Percentiles rank a stretch among this genome's conserved stretches.
phyloP scores from a whole-genome alignment of 2,888 invertebrate species.

The Andrena marginata region DNA sequence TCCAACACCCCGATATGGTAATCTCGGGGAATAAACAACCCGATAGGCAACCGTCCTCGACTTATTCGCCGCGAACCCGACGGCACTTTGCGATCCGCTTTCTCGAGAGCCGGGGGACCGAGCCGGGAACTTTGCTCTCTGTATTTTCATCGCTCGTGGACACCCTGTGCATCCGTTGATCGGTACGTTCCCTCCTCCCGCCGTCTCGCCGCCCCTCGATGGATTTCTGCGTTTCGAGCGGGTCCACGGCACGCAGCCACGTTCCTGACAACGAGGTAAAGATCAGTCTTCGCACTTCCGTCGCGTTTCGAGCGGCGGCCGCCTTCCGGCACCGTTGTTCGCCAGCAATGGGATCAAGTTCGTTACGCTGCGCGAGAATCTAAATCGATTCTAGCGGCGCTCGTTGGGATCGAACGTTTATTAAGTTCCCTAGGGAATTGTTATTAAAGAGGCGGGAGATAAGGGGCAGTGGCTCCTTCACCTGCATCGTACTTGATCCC shows the following conservation, averaged over 20 bases:
- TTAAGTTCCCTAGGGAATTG: not conserved
- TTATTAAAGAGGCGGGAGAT: too few relatives aligned
- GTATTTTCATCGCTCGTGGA: not conserved
- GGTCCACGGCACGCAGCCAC: conserved; percentile 25
- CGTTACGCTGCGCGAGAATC: not conserved
- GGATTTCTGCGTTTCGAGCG: conserved; percentile 28
- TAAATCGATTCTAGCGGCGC: not conserved
- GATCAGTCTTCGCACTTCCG: conserved; percentile 46
- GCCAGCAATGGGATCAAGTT: conserved; percentile 31
- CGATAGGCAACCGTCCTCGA: not conserved
- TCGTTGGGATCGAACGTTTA: not conserved
- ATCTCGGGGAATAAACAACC: conserved; percentile 3
- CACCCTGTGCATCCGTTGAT: conserved; percentile 9
- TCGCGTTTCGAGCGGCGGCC: conserved; percentile 16
- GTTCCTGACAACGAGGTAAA: conserved; percentile 51
- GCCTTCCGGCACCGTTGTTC: conserved; percentile 21
- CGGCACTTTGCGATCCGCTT: not conserved
- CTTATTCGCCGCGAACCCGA: not conserved
- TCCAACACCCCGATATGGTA: conserved; percentile 1
- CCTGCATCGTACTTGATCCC: not conserved
- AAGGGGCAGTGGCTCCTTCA: too few relatives aligned
- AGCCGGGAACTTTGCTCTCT: not conserved
- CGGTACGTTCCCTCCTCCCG: conserved; percentile 4
- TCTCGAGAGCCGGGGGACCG: not conserved
- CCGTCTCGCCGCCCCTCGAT: conserved; percentile 4